Percentiles rank a stretch among this genome's conserved stretches.
Evolutionary conservation across 1,140 invertebrate genomes (phyloP).

Genomic region (Musca domestica): DNA sequence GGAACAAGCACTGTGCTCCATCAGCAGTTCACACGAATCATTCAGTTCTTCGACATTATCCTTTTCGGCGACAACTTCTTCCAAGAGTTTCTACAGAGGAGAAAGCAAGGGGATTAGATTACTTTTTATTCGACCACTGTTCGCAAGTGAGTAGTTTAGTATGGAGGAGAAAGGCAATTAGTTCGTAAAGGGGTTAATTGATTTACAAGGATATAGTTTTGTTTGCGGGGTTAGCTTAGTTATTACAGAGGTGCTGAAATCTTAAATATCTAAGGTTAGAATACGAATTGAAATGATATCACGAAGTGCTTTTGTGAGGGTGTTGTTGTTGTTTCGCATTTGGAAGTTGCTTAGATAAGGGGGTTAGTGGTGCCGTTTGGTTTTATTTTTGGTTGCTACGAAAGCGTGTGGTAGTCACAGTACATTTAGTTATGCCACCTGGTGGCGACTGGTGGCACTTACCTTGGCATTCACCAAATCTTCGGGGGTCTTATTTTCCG

Average conservation of each 20-base stretch:
- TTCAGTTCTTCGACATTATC: slow-evolving; percentile 77
- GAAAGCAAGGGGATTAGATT: neutral
- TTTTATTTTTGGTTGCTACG: slow-evolving; percentile 3
- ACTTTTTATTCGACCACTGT: neutral
- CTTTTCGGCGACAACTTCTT: slow-evolving; percentile 76
- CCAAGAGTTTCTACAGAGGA: slow-evolving; percentile 61
- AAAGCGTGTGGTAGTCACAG: neutral
- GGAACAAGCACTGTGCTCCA: slow-evolving; percentile 79
- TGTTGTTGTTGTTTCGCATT: neutral
- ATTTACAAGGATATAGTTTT: neutral
- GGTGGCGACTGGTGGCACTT: slow-evolving; percentile 40
- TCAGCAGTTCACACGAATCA: slow-evolving; percentile 80
- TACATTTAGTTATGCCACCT: neutral
- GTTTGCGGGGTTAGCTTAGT: neutral
- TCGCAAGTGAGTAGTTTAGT: neutral
- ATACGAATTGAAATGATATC: no score
- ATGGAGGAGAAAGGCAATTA: neutral
- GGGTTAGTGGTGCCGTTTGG: neutral
- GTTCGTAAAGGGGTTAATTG: neutral
- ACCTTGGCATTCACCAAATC: slow-evolving; percentile 75
- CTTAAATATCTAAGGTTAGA: no score
- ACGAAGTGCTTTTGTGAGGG: neutral
- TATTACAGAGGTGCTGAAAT: no score
- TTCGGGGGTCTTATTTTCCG: slow-evolving; percentile 77
- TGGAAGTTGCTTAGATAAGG: no score